Conservation (phyloP, 2,797 vertebrate genomes). For the Lateolabrax maculatus region DNA sequence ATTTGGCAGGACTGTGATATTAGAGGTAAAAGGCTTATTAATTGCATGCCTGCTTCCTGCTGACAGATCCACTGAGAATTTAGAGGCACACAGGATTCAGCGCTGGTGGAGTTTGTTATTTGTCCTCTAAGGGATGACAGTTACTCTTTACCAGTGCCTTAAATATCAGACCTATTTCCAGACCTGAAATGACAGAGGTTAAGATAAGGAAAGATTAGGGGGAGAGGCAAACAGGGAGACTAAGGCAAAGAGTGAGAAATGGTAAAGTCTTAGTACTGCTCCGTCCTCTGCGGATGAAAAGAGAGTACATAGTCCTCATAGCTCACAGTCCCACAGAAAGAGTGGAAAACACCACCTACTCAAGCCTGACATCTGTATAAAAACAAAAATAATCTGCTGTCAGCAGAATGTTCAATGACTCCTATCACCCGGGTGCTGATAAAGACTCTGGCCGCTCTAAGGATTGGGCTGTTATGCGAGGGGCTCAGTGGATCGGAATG, state of each 20-base stretch:
- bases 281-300: constrained; percentile 56
- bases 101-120: constrained; percentile 66
- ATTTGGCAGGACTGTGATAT: constrained; percentile 62
- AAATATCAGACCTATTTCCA: constrained; percentile 82
- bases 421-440: constrained; percentile 88
- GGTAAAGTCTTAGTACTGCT: constrained; percentile 39
- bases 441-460: constrained; percentile 87
- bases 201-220: constrained; percentile 56
- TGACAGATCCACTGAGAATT: constrained; percentile 74
- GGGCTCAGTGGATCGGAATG: constrained; percentile 97
- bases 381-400: constrained; percentile 95
- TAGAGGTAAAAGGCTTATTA: constrained; percentile 72
- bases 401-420: constrained; percentile 90
- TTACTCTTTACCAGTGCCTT: constrained; percentile 73
- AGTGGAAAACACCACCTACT: constrained; percentile 88
- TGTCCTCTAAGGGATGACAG: constrained; percentile 71
- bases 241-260: constrained; percentile 22
- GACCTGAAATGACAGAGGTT: constrained; percentile 67
- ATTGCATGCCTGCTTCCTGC: constrained; percentile 72
- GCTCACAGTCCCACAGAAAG: constrained; percentile 62
- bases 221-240: constrained; percentile 15
- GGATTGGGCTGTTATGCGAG: constrained; percentile 88
- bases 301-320: constrained; percentile 49
- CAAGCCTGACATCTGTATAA: constrained; percentile 90
- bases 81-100: constrained; percentile 39